Base-by-base conservation (phyloP, 2,888 invertebrate genomes). In the Erebia epiphron region DNA sequence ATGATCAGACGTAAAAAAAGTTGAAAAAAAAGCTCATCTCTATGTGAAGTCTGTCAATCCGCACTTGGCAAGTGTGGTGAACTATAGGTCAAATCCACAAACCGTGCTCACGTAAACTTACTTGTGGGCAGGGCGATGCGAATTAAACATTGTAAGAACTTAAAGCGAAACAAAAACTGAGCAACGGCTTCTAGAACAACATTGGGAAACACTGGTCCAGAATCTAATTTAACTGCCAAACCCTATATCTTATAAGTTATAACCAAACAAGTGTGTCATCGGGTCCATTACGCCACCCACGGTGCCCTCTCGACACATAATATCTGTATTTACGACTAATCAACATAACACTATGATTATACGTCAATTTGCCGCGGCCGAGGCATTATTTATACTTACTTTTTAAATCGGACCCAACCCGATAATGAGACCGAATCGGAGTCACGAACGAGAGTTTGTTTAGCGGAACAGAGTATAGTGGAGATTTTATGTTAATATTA, bases 311-410 rank as follows among this genome's bases (percentile, higher is more conserved):
- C 72, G 41, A 66, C 72, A 46, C 67, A 64, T 91, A 92, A 92
- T 91, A 88, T 92, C 90, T 91, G 90, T 91, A 91, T 92, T 92
- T 88, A 90, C 80, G 78, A 77, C 83, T 89, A 90, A 91, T 90
- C 86, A 86, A 81, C 78, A 81, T 85, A 83, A 83, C 83, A 81
- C 86, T 83, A 84, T 87, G 91, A 92, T 91, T 91, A 91, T 83
- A 86, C 89, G 86, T 89, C 92, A 90, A 89, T 91, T 91, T 89
- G 85, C 85, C 85, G 86, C 86, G 82, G 82, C 80, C 82, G 81
- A 75, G 75, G 80, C 85, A 88, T 91, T 90, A 89, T 91, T 92
- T 91, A 91, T 91, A 87, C 86, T 90, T 91, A 87, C 86, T 90
- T 89, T 90, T 91, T 87, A 91, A 90, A 90, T 89, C 85, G 86